Evolutionary conservation across 2,113 vertebrate species (phyloP).

Genomic region (Burhinus bistriatus): DNA sequence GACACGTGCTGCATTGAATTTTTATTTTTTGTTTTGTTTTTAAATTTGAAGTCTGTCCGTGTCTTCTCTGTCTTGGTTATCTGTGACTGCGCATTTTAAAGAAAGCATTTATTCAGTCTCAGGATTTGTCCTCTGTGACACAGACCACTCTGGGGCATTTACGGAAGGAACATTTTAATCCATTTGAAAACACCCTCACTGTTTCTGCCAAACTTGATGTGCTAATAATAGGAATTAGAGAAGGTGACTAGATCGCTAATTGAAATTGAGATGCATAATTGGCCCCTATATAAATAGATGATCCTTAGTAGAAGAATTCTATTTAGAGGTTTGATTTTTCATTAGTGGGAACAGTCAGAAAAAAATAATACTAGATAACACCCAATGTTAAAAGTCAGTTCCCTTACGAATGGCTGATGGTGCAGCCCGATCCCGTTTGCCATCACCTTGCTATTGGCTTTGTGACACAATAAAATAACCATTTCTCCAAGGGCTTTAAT

Average conservation of each 20-base stretch:
- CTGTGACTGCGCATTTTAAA: neutral
- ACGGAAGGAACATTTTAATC: neutral
- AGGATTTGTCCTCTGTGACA: neutral
- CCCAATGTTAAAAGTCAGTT: neutral
- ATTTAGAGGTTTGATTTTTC: neutral
- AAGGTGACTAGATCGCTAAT: neutral
- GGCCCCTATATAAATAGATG: neutral
- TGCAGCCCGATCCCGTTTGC: neutral
- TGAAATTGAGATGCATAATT: neutral
- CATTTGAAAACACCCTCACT: fast-evolving
- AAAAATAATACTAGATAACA: neutral
- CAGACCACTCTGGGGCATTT: neutral
- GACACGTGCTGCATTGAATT: neutral
- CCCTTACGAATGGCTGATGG: neutral
- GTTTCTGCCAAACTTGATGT: neutral
- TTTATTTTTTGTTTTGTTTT: neutral
- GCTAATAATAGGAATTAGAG: neutral
- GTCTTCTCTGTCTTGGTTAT: fast-evolving
- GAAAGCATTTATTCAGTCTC: neutral
- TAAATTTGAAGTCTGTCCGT: neutral
- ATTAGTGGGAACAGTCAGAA: neutral
- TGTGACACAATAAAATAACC: neutral
- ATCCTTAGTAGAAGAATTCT: neutral
- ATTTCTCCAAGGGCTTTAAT: neutral
- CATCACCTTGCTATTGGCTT: neutral